Percentiles rank a stretch among this genome's conserved stretches.
Evolutionary conservation across 2,888 invertebrate genomes (phyloP).

Genomic region (Hymenopus coronatus): DNA sequence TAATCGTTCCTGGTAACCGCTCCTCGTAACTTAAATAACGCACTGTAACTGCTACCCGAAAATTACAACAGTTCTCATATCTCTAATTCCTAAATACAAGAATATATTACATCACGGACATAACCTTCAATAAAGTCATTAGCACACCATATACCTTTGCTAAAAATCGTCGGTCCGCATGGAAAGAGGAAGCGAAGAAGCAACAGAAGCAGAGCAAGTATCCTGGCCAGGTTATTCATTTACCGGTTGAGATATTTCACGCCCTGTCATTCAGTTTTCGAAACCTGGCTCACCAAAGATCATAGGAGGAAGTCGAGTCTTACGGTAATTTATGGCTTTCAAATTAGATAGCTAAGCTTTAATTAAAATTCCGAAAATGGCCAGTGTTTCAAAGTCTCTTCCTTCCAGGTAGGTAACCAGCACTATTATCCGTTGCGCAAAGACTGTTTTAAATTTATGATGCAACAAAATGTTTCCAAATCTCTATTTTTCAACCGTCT

Average conservation of each 20-base stretch:
- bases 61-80: too few species aligned
- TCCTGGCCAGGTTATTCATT: neutral
- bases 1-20: too few species aligned
- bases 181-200: neutral
- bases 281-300: neutral
- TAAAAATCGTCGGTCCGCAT: neutral
- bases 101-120: neutral
- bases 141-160: too few species aligned
- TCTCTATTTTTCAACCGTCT: neutral
- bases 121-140: neutral
- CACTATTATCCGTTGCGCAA: neutral
- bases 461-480: neutral
- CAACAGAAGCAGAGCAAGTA: neutral
- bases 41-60: too few species aligned
- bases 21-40: too few species aligned
- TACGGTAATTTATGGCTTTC: neutral
- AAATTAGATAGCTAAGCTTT: neutral
- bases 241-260: neutral
- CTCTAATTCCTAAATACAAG: neutral
- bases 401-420: neutral
- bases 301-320: neutral
- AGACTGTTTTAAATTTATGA: neutral
- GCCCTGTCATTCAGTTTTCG: neutral
- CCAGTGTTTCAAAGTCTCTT: neutral
- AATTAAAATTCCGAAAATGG: neutral